Base-by-base conservation (phyloP, 2,797 vertebrate species). In the Selene dorsalis region DNA sequence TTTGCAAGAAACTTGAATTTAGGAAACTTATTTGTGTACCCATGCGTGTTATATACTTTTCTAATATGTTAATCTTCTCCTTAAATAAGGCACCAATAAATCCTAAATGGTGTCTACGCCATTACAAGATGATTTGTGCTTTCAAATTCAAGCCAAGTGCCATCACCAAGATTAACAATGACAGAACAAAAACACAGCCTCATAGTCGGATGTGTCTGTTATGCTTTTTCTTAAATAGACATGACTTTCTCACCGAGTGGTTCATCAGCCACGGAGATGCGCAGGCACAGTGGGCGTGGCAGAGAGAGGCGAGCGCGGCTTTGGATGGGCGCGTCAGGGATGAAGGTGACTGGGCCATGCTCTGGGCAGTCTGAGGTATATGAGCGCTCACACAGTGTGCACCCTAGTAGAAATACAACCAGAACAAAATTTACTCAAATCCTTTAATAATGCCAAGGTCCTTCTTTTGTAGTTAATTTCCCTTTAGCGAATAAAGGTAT, bases 351-450 rank as follows among this genome's bases (percentile, higher is more conserved):
- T 0, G 98, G 97, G 26, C 98, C 98, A 0, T 99, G 98, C 59
- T 99, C 97, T 0, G 98, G 98, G 83, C 98, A 99, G 92, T 98
- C 97, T 0, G 97, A 97, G 16, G 96, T 95, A 84, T 99, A 99
- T 0, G 97, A 98, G 82, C 96, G 96, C 90, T 99, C 97, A 89
- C 98, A 99, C 32, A 99, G 95, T 0, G 97, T 98, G 84, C 98
- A 99, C 98, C 98, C 98, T 99, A 71, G 11, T 10, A 61, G 41
- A 95, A 89, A 92, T 2, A 48, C 77, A 24, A 32, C 38, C 20
- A 67, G 16, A 4, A 70, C 18, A 56, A 24, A 56, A 0, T 50
- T 38, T 60, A 41, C 2, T 18, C 39, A 63, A 8, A 35, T 1
- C 2, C 32, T 35, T 35, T 8, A 35, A 35, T 9, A 35, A 35